Percentiles rank a stretch among this genome's conserved stretches.
Conservation (phyloP, 2,113 vertebrate genomes). For the Hemibagrus wyckioides region DNA sequence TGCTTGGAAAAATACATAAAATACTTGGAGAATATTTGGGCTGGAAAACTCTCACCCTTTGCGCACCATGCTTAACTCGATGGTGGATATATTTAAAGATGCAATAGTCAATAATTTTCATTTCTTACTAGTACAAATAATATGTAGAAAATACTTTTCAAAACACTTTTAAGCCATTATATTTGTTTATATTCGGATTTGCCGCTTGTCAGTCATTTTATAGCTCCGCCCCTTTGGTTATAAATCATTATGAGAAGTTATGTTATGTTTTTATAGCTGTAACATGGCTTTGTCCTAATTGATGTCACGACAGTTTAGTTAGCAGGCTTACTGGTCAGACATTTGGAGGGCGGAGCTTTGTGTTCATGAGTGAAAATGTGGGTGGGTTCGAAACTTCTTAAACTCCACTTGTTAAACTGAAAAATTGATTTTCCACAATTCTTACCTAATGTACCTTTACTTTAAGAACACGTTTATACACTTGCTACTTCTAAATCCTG, state of each 20-base stretch:
- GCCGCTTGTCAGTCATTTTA: not conserved
- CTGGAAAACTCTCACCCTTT: not conserved
- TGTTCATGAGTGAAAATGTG: not conserved
- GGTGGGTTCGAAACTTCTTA: not conserved
- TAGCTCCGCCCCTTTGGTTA: not conserved
- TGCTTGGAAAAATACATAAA: slow-evolving; percentile 28
- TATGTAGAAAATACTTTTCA: no score
- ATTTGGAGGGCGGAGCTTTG: not conserved
- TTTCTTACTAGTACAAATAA: not conserved
- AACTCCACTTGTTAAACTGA: not conserved
- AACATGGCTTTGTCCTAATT: not conserved
- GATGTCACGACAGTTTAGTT: not conserved
- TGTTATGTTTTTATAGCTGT: not conserved
- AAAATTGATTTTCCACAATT: not conserved
- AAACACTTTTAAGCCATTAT: not conserved
- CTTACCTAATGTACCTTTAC: not conserved
- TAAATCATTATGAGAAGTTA: not conserved
- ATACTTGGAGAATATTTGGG: not conserved
- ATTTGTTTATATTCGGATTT: not conserved
- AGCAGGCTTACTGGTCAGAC: not conserved
- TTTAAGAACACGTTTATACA: not conserved
- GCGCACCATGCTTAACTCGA: not conserved
- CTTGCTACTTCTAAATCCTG: not conserved
- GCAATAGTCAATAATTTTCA: not conserved
- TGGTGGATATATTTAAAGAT: not conserved